phyloP scores from a whole-genome alignment of 2,797 vertebrate genomes.

The Molossus alvarezi region DNA sequence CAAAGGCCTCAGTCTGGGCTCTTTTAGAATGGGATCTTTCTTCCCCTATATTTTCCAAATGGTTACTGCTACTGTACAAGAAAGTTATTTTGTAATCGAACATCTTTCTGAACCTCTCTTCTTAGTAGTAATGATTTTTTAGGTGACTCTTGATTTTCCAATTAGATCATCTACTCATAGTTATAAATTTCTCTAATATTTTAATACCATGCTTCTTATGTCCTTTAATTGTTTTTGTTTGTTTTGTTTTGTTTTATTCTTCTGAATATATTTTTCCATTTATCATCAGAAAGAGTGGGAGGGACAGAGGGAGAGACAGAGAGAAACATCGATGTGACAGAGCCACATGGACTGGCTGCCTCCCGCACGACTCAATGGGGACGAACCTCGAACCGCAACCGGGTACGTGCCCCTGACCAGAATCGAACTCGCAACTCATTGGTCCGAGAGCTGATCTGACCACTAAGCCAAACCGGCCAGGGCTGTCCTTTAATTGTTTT shows the following conservation, averaged over 20 bases:
- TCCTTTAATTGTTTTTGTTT: not conserved
- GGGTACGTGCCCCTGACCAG: no score
- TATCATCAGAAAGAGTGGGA: no score
- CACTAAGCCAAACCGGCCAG: no score
- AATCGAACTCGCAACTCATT: no score
- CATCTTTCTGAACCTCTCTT: constrained; percentile 54
- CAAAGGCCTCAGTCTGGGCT: not conserved
- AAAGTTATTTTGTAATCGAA: not conserved
- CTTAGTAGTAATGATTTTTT: not conserved
- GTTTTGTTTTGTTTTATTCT: no score
- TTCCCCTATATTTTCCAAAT: constrained; percentile 44
- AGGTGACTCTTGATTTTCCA: constrained; percentile 51
- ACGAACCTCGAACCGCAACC: no score
- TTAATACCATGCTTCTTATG: not conserved
- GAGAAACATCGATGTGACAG: no score
- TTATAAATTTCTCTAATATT: constrained; percentile 30
- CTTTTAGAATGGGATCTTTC: constrained; percentile 6
- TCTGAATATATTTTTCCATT: no score
- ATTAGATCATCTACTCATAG: not conserved
- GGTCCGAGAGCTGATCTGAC: no score
- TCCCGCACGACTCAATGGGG: no score
- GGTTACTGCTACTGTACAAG: not conserved
- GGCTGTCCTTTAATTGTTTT: not conserved
- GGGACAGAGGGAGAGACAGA: no score
- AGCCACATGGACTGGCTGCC: no score